Evolutionary conservation across 2,888 invertebrate species (phyloP), one percentile per base, ranked within the genome.

Genomic region (Melanchra persicariae): DNA sequence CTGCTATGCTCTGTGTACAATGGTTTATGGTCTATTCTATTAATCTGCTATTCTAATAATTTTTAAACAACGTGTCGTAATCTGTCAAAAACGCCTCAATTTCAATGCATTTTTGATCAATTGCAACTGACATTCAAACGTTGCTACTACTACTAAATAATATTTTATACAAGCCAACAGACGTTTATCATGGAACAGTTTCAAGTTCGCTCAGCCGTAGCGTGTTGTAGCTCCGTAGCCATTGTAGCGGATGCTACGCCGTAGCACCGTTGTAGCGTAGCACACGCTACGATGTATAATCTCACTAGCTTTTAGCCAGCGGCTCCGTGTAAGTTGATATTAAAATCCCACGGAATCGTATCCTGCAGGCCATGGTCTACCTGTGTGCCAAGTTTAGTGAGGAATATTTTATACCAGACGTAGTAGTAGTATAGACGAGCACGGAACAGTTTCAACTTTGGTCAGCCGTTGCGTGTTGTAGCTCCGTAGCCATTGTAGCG

Each of bases 391-490:
- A 54, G 34, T 34, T 8, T 9, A 34, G 34, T 34, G 0, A 34
- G 34, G 2, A 0, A 8, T 34, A 34, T 34, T 40, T 40, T 40
- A 40, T 40, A 40, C 15, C 40, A 15, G 40, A 1, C 40, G 40
- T 30, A n/a, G n/a, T n/a, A n/a, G n/a, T n/a, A n/a, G n/a, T n/a
- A n/a, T n/a, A n/a, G n/a, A n/a, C n/a, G n/a, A 67, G 74, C 62
- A 62, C 58, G 15, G 40, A 40, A 49, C 63, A 79, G 78, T 81
- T 79, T 61, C 51, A 64, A 72, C 72, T 75, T 87, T 79, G 85
- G 70, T 83, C 82, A 85, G 70, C 71, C 81, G 87, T 83, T 85
- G 84, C 78, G 43, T 70, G 65, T 79, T 81, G 87, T 83, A 85
- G 83, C 77, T 65, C 75, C 73, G 74, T 73, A 80, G 79, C 70